Base-by-base conservation (phyloP, 2,888 invertebrate genomes). In the Taenaris catops region DNA sequence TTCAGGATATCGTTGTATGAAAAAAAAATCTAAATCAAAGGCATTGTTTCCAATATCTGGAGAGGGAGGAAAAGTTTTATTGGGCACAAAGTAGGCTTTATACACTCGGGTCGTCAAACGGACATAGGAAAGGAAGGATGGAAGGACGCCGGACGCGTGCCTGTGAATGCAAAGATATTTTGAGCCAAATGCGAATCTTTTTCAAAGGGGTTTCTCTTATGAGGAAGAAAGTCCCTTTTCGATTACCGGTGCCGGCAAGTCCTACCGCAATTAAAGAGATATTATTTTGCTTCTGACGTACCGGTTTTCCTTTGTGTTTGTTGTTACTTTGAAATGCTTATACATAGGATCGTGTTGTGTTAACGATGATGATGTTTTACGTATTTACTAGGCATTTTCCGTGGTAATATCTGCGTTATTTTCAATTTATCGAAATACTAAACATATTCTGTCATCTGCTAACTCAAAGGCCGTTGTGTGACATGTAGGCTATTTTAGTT, bases 111-210 rank as follows among this genome's bases (percentile, higher is more conserved):
- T 69, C 67, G 74, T 79, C 76, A 80, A 66, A 69, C 66, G 62
- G 64, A 63, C 61, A 53, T 58, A 54, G 56, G 56, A 54, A 55
- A 58, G 61, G 58, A 51, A 54, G 56, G 56, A 54, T 55, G 59
- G 61, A 58, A 51, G 54, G 54, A 55, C 54, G 51, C 67, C 79
- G 79, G 83, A 83, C 74, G 70, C 74, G 65, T 70, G 69, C 63
- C 61, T 54, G 68, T 63, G 81, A 84, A 83, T 84, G 81, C 75
- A 76, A 83, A 86, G 79, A 81, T 79, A 84, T 81, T 81, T 79
- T 72, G 73, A 44, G 58, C 64, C 64, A 70, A 79, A 79, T 70
- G 67, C 67, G 65, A 70, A 67, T 73, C 79, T 67, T 74, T 81
- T 76, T 75, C 73, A 79, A 83, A 81, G 74, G 31, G 80, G 75